Percentiles rank a stretch among this genome's conserved stretches.
Evolutionary conservation across 2,113 vertebrate species (phyloP).

Genomic region (Charina bottae): DNA sequence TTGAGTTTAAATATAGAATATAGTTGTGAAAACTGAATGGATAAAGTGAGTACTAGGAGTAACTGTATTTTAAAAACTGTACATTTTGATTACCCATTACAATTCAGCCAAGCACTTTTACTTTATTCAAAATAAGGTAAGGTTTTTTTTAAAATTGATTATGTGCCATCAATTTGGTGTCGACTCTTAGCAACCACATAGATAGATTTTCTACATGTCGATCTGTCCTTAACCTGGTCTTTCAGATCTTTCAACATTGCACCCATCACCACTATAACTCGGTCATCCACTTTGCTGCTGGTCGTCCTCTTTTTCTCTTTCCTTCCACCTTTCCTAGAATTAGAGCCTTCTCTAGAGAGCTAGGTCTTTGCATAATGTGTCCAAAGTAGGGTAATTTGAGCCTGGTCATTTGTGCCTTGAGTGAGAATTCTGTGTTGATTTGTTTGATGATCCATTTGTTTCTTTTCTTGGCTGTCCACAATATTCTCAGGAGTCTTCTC

Average conservation of each 20-base stretch:
- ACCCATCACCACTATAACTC: no score
- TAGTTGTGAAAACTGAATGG: background rate
- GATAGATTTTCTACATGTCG: background rate
- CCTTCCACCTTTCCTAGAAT: no score
- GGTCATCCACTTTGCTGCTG: no score
- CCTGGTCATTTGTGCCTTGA: no score
- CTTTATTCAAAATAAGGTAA: background rate
- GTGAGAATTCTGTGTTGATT: no score
- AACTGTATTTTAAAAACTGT: background rate
- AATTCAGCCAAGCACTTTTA: background rate
- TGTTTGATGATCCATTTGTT: background rate
- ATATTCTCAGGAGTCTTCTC: background rate
- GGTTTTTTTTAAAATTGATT: background rate
- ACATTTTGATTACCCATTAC: background rate
- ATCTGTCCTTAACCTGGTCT: background rate
- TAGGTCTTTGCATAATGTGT: no score
- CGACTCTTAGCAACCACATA: background rate
- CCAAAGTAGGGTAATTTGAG: no score
- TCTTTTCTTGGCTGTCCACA: background rate
- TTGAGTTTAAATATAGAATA: background rate
- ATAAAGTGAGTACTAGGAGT: background rate
- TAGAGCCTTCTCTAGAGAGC: no score
- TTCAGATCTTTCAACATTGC: background rate
- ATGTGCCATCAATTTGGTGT: background rate
- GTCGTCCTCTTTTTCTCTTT: no score